phyloP scores from a whole-genome alignment of 2,888 invertebrate genomes.

The Microplitis manilae region DNA sequence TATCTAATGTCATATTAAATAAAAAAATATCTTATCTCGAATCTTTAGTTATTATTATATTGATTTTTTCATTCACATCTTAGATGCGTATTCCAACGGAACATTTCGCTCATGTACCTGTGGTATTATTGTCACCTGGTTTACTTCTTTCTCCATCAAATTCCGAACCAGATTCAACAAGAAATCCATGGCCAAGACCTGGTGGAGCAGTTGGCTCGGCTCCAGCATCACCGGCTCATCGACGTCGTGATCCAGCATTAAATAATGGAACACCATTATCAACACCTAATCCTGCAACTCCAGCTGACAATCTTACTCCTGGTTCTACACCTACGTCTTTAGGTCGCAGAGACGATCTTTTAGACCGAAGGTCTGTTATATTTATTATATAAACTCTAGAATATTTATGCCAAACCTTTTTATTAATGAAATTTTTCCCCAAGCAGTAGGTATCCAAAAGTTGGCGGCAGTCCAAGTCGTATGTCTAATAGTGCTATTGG shows the following conservation, averaged over 20 bases:
- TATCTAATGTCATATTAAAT: background rate
- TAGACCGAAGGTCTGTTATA: conserved; percentile 58
- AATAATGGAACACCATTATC: conserved; percentile 63
- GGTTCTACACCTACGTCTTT: conserved; percentile 61
- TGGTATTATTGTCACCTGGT: conserved; percentile 90
- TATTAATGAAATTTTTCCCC: background rate
- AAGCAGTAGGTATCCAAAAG: conserved; percentile 70
- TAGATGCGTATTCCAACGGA: conserved; percentile 97
- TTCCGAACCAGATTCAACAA: conserved; percentile 74
- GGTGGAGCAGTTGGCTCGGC: conserved; percentile 64
- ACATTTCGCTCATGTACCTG: conserved; percentile 95
- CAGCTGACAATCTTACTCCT: conserved; percentile 59
- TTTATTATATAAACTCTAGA: background rate
- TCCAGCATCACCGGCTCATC: conserved; percentile 70
- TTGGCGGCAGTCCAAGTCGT: conserved; percentile 77
- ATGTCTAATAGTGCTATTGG: conserved; percentile 74
- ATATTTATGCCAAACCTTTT: background rate
- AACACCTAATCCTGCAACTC: conserved; percentile 62
- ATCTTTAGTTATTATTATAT: conserved; percentile 19
- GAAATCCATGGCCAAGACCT: conserved; percentile 68
- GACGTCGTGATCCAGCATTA: conserved; percentile 71
- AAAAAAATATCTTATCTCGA: background rate
- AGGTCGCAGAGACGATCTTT: conserved; percentile 50
- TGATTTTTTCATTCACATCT: conserved; percentile 48
- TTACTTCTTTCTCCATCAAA: conserved; percentile 82